Conservation (phyloP, 2,113 vertebrate species). For the Cyanoderma ruficeps region DNA sequence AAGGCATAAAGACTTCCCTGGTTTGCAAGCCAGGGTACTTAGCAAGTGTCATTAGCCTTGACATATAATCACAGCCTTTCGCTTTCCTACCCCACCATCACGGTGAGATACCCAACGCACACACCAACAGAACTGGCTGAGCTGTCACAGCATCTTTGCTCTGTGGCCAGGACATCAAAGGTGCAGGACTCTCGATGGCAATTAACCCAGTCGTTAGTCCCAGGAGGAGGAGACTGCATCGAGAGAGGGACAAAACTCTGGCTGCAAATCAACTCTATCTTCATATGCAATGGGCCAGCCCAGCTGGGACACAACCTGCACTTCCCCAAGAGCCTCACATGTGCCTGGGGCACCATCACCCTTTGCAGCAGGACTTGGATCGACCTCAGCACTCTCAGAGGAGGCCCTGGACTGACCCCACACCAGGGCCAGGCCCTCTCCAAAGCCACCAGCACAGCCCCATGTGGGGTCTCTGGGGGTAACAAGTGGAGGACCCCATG, state of each 20-base stretch:
- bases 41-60: neutral
- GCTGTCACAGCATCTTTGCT: neutral
- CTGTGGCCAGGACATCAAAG: constrained; percentile 21
- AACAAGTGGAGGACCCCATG: accelerated
- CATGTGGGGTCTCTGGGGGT: neutral
- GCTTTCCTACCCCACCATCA: neutral
- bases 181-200: neutral
- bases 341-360: neutral
- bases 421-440: neutral
- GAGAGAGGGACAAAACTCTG: neutral
- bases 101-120: neutral
- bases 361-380: neutral
- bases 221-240: neutral
- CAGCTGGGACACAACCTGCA: neutral
- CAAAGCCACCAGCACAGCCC: neutral
- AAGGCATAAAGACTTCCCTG: neutral
- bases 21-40: neutral
- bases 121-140: neutral
- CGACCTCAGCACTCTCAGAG: neutral
- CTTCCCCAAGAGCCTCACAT: neutral
- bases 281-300: neutral
- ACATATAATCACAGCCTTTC: neutral
- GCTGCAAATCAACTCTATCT: neutral
- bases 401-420: neutral
- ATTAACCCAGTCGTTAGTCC: neutral